Base-by-base conservation (phyloP, 2,797 vertebrate genomes). In the Dendrocincla tyrannina region DNA sequence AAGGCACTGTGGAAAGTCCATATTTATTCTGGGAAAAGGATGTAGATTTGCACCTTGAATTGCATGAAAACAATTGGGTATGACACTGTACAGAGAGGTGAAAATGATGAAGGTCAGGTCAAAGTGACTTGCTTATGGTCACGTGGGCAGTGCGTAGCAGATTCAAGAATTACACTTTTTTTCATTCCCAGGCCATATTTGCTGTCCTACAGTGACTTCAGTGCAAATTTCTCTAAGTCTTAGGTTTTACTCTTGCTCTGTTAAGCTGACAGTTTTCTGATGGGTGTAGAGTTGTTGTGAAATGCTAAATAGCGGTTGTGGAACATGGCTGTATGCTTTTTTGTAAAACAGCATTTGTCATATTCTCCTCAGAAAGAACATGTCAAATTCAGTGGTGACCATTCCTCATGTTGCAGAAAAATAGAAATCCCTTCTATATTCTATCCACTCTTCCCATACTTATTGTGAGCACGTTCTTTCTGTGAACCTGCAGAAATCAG, bases 261-360 rank as follows among this genome's bases (percentile, higher is more conserved):
- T 86, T 86, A 59, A 86, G 73, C n/a, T 23, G 41, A 20, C 19
- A 39, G 4, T 44, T 92, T 88, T 81, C 24, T 82, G 59, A 18
- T 70, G 37, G 32, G 67, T 79, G 17, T 76, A 58, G 67, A 89
- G 79, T 78, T 85, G 81, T 67, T 90, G 46, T 90, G 90, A 91
- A 91, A 81, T 94, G 60, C 55, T 95, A 91, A 96, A 60, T 60
- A 91, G 82, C 41, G 78, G 46, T 89, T 25, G 24, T 60, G 53
- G 69, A 88, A 83, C 76, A 50, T 85, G 44, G 9, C 39, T 75
- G 17, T 79, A 27, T 73, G 20, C 4, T 58, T 87, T 89, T 82
- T 72, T 49, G 63, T 64, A 59, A 72, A 75, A 74, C 56, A 67
- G 22, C 16, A 37, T 95, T 95, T 94, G 50, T 91, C 80, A 58